Evolutionary conservation across 2,113 vertebrate genomes (phyloP).

Genomic region (Ascaphus truei): DNA sequence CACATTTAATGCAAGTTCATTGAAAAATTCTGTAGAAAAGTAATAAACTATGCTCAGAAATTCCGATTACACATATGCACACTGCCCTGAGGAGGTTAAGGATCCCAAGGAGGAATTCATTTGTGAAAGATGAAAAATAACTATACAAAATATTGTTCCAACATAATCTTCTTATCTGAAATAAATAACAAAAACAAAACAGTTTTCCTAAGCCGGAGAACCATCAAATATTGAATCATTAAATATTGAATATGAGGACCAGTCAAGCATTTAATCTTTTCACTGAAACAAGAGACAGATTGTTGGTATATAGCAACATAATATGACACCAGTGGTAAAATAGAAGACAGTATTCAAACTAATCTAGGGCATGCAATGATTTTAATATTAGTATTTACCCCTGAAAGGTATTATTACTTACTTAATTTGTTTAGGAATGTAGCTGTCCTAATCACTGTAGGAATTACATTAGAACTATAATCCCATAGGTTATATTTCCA

Average conservation of each 20-base stretch:
- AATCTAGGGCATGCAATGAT: neutral
- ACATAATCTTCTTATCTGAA: neutral
- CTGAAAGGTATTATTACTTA: neutral
- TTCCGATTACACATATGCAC: no score
- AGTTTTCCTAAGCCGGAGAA: neutral
- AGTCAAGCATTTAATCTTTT: neutral
- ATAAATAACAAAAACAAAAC: neutral
- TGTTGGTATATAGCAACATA: constrained; percentile 6
- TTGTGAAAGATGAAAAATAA: neutral
- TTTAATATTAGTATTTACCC: neutral
- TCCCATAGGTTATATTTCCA: constrained; percentile 7
- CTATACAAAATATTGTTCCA: no score
- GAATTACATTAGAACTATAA: constrained; percentile 3
- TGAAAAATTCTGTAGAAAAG: no score
- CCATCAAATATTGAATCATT: neutral
- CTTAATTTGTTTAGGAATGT: constrained; percentile 3
- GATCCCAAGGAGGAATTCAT: neutral
- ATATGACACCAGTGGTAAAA: neutral
- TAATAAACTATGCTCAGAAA: no score
- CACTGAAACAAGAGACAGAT: neutral
- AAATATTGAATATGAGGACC: neutral
- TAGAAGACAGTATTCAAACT: neutral
- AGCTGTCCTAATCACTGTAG: neutral
- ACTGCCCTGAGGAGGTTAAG: no score
- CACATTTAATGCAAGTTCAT: no score